Conservation (phyloP, 2,888 invertebrate genomes). For the Platycheirus rosarum region DNA sequence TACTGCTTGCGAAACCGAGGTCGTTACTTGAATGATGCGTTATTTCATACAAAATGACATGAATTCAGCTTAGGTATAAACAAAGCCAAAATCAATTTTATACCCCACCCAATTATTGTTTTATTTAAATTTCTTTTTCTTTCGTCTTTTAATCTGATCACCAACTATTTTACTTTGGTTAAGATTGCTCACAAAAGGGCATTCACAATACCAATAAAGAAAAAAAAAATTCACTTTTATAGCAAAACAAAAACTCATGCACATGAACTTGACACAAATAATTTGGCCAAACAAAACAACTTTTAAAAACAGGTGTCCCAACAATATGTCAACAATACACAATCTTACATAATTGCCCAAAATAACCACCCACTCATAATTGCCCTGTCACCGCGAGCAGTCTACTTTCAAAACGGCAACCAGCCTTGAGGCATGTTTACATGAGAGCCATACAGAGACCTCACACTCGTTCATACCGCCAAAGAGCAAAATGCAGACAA, state of each 20-base stretch:
- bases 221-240: too few relatives aligned
- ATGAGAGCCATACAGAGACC: conserved; percentile 23
- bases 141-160: too few relatives aligned
- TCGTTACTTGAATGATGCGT: too few relatives aligned
- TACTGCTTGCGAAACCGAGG: too few relatives aligned
- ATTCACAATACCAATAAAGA: background rate
- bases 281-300: background rate
- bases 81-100: too few relatives aligned
- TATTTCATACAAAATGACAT: too few relatives aligned
- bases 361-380: conserved; percentile 68
- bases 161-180: too few relatives aligned
- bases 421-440: conserved; percentile 48
- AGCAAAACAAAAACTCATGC: background rate
- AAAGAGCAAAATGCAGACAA: conserved; percentile 32
- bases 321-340: conserved; percentile 42
- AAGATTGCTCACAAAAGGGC: too few relatives aligned
- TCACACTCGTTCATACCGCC: conserved; percentile 26
- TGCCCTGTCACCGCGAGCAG: conserved; percentile 53
- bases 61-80: too few relatives aligned
- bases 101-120: too few relatives aligned
- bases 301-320: conserved; percentile 44
- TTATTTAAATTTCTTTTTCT: too few relatives aligned
- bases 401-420: conserved; percentile 61
- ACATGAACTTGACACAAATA: conserved; percentile 46
- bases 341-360: conserved; percentile 43